Evolutionary conservation across 2,888 invertebrate species (phyloP).

Genomic region (Cistogaster globosa): DNA sequence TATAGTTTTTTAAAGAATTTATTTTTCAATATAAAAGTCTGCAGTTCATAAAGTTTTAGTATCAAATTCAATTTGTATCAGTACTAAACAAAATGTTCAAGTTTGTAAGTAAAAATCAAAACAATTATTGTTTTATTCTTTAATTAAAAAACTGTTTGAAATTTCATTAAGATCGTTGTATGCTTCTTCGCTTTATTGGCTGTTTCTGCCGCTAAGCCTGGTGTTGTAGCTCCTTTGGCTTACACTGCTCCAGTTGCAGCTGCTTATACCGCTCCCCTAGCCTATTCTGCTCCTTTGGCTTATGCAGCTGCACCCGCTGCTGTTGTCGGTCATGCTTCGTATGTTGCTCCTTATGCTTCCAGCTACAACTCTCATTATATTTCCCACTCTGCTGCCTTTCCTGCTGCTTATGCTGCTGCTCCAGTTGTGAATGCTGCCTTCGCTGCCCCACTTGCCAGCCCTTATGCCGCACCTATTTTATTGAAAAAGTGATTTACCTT

Average conservation of each 20-base stretch:
- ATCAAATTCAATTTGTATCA: constrained; percentile 55
- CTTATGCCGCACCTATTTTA: constrained; percentile 55
- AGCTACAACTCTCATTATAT: constrained; percentile 77
- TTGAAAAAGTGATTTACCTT: constrained; percentile 53
- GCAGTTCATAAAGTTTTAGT: background rate
- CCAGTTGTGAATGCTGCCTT: constrained; percentile 60
- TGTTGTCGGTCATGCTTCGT: constrained; percentile 77
- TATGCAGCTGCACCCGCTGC: constrained; percentile 72
- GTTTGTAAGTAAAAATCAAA: background rate
- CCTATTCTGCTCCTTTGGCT: constrained; percentile 76
- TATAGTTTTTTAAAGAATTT: background rate
- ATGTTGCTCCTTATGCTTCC: constrained; percentile 79
- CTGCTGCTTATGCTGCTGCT: constrained; percentile 76
- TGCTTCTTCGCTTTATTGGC: constrained; percentile 79
- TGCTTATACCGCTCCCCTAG: background rate
- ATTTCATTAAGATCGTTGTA: constrained; percentile 74
- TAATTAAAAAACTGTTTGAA: background rate
- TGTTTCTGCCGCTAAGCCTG: constrained; percentile 75
- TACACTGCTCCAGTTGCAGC: constrained; percentile 75
- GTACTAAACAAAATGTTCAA: constrained; percentile 75
- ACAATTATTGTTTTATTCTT: background rate
- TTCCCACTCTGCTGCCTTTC: constrained; percentile 76
- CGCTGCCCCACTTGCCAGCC: constrained; percentile 56
- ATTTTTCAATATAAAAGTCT: constrained; percentile 46
- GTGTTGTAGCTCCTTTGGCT: constrained; percentile 73